Evolutionary conservation across 2,113 vertebrate genomes (phyloP).

Genomic region (Apus apus): DNA sequence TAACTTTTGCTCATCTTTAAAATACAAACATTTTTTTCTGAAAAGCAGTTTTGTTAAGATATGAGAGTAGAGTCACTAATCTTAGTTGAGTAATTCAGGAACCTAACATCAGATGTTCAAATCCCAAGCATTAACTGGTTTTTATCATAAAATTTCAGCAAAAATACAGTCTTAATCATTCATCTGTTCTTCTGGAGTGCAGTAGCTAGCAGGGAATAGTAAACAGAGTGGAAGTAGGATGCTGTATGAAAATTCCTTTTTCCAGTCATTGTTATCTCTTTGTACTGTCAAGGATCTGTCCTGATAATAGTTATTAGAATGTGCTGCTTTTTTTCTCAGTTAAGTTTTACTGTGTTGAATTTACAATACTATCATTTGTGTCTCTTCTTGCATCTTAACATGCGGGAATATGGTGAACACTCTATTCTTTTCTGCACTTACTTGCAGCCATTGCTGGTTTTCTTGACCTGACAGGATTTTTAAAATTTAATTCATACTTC

Average conservation of each 20-base stretch:
- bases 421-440: neutral
- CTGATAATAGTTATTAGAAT: neutral
- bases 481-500: neutral
- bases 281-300: neutral
- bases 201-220: neutral
- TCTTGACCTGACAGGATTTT: neutral
- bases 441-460: neutral
- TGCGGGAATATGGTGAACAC: neutral
- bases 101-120: neutral
- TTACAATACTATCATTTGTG: neutral
- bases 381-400: neutral
- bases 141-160: neutral
- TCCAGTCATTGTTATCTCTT: accelerated
- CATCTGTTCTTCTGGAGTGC: neutral
- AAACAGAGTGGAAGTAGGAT: neutral
- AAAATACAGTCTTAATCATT: neutral
- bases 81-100: neutral
- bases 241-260: neutral
- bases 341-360: neutral
- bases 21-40: neutral
- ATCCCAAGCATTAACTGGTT: neutral
- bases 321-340: neutral
- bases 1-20: neutral
- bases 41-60: neutral
- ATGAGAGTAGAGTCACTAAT: neutral